These are phyloP conservation scores for Tethya wilhelma DNA, from an alignment of 37 sponge, comb jelly and placozoan genomes.

Conservation along the genomic window DNA sequence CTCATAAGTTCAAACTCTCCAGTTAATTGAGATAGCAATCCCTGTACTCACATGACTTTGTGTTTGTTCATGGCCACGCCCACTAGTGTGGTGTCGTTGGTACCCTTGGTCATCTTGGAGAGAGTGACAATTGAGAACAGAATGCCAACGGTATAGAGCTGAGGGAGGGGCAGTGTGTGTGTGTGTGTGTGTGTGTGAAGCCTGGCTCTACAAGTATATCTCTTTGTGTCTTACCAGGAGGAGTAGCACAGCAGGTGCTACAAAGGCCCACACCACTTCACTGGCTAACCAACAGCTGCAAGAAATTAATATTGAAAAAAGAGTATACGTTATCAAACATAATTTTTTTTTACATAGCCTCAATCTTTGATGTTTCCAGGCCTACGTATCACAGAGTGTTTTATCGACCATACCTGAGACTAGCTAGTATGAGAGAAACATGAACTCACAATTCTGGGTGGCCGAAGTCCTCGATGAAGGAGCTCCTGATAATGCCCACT, in stretches of 20 bases:
- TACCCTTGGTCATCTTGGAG: too few species aligned
- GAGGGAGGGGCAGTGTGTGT: not conserved
- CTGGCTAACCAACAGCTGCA: conserved; percentile 18
- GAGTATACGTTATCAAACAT: not conserved
- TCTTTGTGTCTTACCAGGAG: conserved; percentile 34
- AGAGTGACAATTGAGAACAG: not conserved
- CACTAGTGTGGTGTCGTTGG: not conserved
- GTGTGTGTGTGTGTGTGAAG: too few species aligned
- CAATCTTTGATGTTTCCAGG: too few species aligned
- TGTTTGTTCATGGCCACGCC: not conserved
- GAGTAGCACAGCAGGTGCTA: conserved; percentile 14
- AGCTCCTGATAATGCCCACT: not conserved
- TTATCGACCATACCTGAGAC: too few species aligned
- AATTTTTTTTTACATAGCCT: too few species aligned
- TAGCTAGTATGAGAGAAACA: too few species aligned
- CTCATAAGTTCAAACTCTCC: too few species aligned
- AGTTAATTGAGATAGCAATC: not conserved
- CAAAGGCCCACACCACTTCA: not conserved
- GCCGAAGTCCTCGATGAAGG: conserved; percentile 13
- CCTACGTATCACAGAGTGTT: too few species aligned
- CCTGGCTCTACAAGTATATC: too few species aligned
- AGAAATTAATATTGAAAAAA: not conserved
- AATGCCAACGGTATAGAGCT: not conserved
- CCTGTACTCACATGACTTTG: not conserved
- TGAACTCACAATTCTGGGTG: conserved; percentile 26